These are phyloP conservation scores for Eurystomus gularis DNA, from an alignment of 2,113 vertebrate species.

Conservation along the genomic window DNA sequence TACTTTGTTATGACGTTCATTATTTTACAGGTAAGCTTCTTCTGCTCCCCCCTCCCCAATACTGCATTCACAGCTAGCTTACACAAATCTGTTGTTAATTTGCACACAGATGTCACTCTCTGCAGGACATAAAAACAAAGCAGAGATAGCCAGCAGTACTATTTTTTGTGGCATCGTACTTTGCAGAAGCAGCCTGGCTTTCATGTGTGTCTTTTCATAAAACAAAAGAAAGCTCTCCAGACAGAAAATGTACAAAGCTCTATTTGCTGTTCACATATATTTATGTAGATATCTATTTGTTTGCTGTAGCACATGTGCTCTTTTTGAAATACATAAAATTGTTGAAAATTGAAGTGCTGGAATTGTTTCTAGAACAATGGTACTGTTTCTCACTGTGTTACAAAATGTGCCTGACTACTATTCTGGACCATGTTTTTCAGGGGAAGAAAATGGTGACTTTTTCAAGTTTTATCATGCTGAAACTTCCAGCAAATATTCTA, in stretches of 20 bases:
- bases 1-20: conserved; percentile 38
- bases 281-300: conserved; percentile 12
- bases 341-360: neutral
- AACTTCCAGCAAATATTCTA: neutral
- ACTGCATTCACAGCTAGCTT: conserved; percentile 66
- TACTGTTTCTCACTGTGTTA: neutral
- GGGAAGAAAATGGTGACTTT: neutral
- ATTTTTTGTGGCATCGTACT: conserved; percentile 73
- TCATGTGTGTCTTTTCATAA: conserved; percentile 15
- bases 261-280: conserved; percentile 58
- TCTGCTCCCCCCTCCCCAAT: neutral
- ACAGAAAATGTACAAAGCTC: conserved; percentile 50
- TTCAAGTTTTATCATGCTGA: neutral
- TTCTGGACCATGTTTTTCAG: neutral
- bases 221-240: conserved; percentile 70
- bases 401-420: neutral
- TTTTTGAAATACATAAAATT: conserved; percentile 2
- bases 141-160: conserved; percentile 75
- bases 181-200: conserved; percentile 69
- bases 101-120: conserved; percentile 81
- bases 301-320: neutral
- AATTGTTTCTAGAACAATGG: neutral
- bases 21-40: conserved; percentile 27
- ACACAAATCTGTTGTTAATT: conserved; percentile 80
- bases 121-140: conserved; percentile 78